Percentiles rank a stretch among this genome's conserved stretches.
Conservation (phyloP, 2,113 vertebrate genomes). For the Excalfactoria chinensis region DNA sequence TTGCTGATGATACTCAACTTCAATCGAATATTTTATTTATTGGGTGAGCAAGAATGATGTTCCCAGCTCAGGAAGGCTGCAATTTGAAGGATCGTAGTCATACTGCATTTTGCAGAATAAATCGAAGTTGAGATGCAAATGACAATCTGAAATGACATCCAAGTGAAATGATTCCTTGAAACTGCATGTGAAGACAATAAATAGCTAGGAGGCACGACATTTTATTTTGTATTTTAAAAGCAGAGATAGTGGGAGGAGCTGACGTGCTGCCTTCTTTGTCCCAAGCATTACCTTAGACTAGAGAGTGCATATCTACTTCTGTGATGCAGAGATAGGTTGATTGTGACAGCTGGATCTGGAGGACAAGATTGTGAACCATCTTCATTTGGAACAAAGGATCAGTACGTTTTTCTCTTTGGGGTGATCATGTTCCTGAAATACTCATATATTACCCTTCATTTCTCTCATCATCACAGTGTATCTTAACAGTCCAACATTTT, state of each 20-base stretch:
- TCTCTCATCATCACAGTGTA: neutral
- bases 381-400: neutral
- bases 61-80: neutral
- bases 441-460: neutral
- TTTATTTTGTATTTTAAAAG: neutral
- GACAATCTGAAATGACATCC: neutral
- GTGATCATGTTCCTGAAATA: neutral
- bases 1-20: neutral
- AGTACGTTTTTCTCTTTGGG: neutral
- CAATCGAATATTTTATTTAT: neutral
- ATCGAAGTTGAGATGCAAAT: neutral
- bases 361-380: neutral
- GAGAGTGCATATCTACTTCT: neutral
- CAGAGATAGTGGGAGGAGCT: neutral
- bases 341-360: neutral
- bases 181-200: neutral
- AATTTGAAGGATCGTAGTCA: fast-evolving
- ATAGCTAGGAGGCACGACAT: neutral
- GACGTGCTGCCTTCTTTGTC: neutral
- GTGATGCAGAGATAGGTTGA: neutral
- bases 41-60: neutral
- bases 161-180: neutral
- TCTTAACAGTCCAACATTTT: neutral
- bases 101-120: neutral
- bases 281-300: neutral